Base-by-base conservation (phyloP, 2,797 vertebrate genomes). In the Pampus argenteus region DNA sequence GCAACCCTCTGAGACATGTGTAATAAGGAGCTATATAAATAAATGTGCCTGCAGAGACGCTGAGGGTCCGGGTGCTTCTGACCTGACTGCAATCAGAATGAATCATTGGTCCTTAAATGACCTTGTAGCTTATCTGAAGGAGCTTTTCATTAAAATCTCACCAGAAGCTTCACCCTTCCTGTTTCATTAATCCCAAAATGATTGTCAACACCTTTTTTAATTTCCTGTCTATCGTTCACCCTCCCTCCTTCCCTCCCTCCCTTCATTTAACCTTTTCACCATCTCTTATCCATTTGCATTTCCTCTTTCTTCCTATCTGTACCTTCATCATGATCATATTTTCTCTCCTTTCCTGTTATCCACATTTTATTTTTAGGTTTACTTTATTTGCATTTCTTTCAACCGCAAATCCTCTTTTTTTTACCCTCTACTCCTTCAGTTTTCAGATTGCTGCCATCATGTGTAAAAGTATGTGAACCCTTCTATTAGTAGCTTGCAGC, bases 161-260 rank as follows among this genome's bases (percentile, higher is more conserved):
- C 15, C 49, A 2, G 7, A 3, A 26, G 26, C 23, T 22, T 42
- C 22, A 29, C 3, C 11, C 38, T 49, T 29, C 29, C 31, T 20
- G 20, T 54, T 66, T 72, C 34, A 76, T 66, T 78, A 57, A 78
- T 55, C 51, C 51, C 14, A 29, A 13, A 36, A 22, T 64, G 63
- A 77, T 40, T 68, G 49, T 82, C 68, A 64, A 52, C 64, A 77
- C 61, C 45, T 75, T 83, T 85, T 75, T 83, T 85, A 28, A 85
- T 81, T 83, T 83, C 78, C 76, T 81, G 74, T 58, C 66, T 20
- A 42, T 58, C 44, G 11, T 54, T 76, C 55, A 42, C n/a, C 36
- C 18, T n/a, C n/a, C 11, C 28, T 29, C 29, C 50, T 23, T 54
- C n/a, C 36, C 18, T n/a, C n/a, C 11, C 28, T 29, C 29, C 50